Conservation (phyloP, 2,888 invertebrate species). For the Drosophila meridiana region DNA sequence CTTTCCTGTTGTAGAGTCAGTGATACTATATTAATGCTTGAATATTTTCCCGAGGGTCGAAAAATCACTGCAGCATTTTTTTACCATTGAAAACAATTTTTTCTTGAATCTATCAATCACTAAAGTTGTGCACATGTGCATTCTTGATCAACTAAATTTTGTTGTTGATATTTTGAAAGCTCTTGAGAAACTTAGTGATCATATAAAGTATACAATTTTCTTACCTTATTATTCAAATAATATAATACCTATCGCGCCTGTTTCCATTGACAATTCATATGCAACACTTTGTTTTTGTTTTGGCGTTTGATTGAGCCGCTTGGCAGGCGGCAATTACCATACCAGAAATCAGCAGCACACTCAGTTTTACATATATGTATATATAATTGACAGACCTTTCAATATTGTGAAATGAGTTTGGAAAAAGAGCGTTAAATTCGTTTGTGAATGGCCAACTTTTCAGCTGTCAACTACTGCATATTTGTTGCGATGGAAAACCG, state of each 20-base stretch:
- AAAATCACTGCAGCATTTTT: no score
- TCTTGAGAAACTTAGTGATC: neutral
- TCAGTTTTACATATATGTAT: conserved; percentile 2
- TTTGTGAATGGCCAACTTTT: conserved; percentile 67
- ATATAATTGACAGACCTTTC: conserved; percentile 76
- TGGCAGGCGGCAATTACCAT: conserved; percentile 72
- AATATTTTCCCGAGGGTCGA: no score
- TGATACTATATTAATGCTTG: no score
- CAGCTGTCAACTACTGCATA: conserved; percentile 73
- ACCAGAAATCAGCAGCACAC: conserved; percentile 57
- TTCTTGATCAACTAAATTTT: neutral
- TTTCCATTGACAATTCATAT: conserved; percentile 26
- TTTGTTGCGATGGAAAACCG: conserved; percentile 37
- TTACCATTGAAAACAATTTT: no score
- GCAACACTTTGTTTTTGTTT: conserved; percentile 16
- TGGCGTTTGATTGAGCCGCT: conserved; percentile 50
- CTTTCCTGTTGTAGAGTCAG: no score
- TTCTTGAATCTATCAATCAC: no score
- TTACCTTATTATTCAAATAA: neutral
- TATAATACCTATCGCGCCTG: conserved; percentile 27
- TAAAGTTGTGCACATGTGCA: no score
- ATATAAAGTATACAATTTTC: neutral
- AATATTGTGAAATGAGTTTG: conserved; percentile 69
- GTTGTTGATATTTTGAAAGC: neutral
- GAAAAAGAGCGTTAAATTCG: conserved; percentile 52